These are phyloP conservation scores for Chaitophorus viminalis DNA, from an alignment of 2,888 invertebrate species.

Conservation along the genomic window DNA sequence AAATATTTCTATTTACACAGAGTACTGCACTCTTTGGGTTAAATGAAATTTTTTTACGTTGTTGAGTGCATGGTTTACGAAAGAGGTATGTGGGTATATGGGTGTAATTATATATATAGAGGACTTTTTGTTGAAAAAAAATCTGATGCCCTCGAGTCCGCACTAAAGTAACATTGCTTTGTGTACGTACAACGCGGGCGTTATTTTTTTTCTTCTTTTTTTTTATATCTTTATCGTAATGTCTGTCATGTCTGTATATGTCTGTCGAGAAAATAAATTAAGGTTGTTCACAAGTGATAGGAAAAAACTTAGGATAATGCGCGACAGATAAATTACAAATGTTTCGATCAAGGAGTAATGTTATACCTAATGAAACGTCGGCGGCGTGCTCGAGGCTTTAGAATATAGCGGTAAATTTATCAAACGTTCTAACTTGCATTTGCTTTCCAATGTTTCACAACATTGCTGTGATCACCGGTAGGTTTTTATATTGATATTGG, in stretches of 20 bases:
- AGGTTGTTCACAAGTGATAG: background rate
- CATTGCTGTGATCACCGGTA: too few relatives aligned
- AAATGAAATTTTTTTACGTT: background rate
- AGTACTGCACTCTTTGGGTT: background rate
- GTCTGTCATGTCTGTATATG: too few relatives aligned
- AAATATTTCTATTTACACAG: background rate
- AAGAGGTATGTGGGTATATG: background rate
- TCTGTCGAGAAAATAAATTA: background rate
- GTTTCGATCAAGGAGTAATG: background rate
- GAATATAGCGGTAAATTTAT: background rate
- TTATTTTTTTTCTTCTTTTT: background rate
- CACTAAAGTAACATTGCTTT: background rate
- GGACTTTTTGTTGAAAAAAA: background rate
- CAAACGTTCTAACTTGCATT: background rate
- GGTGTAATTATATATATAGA: background rate
- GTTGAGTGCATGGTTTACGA: background rate
- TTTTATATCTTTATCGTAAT: background rate
- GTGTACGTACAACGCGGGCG: background rate
- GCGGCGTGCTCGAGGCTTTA: background rate
- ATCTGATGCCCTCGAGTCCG: background rate
- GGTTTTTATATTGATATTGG: too few relatives aligned
- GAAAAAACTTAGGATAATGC: too few relatives aligned
- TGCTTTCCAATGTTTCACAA: background rate
- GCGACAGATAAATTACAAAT: background rate
- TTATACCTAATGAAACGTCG: background rate